Evolutionary conservation across 2,888 invertebrate species (phyloP).

Genomic region (Hermodice carunculata): DNA sequence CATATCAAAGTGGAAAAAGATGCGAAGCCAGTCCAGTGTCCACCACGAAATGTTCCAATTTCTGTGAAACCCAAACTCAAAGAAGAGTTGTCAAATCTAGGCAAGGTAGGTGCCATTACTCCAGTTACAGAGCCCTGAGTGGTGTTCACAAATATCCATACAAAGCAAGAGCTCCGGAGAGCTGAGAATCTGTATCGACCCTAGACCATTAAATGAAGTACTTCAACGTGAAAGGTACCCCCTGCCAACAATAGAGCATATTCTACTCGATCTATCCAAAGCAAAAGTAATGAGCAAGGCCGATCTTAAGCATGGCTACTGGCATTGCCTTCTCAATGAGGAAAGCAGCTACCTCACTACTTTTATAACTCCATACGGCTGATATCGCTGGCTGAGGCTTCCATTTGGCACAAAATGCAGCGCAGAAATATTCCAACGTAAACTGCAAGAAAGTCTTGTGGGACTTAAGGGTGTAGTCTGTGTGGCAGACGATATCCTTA

Average conservation of each 20-base stretch:
- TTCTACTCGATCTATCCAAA: too few relatives aligned
- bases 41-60: constrained; percentile 26
- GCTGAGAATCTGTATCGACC: too few relatives aligned
- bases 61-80: constrained; percentile 25
- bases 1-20: constrained; percentile 18
- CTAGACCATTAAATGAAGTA: too few relatives aligned
- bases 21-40: constrained; percentile 20
- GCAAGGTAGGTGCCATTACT: too few relatives aligned
- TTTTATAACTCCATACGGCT: background rate
- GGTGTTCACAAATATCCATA: too few relatives aligned
- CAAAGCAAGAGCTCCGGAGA: too few relatives aligned
- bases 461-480: constrained; percentile 29
- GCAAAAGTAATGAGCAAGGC: background rate
- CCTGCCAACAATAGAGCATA: background rate
- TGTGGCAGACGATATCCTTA: constrained; percentile 36
- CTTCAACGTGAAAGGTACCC: too few relatives aligned
- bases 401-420: constrained; percentile 35
- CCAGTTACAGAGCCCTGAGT: too few relatives aligned
- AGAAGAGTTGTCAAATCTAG: too few relatives aligned
- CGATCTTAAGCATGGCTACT: background rate
- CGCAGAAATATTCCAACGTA: constrained; percentile 33
- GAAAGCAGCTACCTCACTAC: background rate
- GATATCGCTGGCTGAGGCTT: constrained; percentile 3
- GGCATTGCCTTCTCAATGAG: background rate
- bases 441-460: constrained; percentile 25